Percentiles rank a stretch among this genome's conserved stretches.
Conservation (phyloP, 2,113 vertebrate genomes). For the Apus apus region DNA sequence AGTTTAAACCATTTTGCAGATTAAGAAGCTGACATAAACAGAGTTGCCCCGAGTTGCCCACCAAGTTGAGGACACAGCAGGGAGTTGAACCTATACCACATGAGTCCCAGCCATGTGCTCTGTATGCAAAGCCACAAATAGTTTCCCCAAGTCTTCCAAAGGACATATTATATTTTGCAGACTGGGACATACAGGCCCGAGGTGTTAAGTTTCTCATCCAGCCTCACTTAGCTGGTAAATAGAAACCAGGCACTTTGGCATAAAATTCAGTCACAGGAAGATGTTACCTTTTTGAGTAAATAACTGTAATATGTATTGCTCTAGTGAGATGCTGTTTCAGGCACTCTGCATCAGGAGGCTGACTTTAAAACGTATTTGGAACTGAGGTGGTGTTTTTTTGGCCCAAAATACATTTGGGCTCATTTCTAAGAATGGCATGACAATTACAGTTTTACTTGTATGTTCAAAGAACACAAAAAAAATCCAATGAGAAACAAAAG, state of each 20-base stretch:
- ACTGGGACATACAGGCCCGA: neutral
- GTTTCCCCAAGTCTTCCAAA: conserved; percentile 38
- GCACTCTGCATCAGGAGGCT: neutral
- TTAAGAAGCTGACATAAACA: neutral
- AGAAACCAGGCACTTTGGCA: conserved; percentile 48
- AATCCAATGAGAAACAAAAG: neutral
- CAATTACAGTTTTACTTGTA: neutral
- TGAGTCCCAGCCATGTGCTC: neutral
- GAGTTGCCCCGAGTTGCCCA: neutral
- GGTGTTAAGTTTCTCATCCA: conserved; percentile 53
- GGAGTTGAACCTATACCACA: neutral
- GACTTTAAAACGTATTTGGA: neutral
- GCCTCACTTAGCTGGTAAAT: conserved; percentile 25
- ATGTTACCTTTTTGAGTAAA: conserved; percentile 8
- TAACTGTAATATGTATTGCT: conserved; percentile 1
- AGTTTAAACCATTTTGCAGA: neutral
- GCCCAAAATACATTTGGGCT: neutral
- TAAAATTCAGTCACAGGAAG: conserved; percentile 18
- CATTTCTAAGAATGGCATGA: neutral
- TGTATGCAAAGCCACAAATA: conserved; percentile 46
- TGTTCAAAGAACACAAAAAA: neutral
- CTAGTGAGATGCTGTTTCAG: neutral
- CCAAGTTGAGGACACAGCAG: neutral
- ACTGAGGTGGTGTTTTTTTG: neutral
- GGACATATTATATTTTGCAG: conserved; percentile 42